Evolutionary conservation across 2,888 invertebrate genomes (phyloP).

Genomic region (Leptura quadrifasciata): DNA sequence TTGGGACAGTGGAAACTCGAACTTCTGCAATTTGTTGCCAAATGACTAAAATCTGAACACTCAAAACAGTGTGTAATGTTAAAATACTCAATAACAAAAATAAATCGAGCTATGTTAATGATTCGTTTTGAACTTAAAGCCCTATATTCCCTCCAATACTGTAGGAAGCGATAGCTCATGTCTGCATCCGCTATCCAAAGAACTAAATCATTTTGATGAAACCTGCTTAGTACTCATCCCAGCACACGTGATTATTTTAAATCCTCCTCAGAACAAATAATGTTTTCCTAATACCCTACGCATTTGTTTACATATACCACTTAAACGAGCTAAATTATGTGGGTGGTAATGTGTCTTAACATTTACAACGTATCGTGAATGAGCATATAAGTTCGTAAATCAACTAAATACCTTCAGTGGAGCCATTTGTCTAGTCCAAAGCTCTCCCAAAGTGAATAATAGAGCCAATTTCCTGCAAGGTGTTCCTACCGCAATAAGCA

Average conservation of each 20-base stretch:
- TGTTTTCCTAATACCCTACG: not conserved
- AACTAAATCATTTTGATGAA: no score
- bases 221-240: no score
- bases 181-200: no score
- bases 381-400: conserved; percentile 54
- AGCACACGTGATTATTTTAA: not conserved
- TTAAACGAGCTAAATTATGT: not conserved
- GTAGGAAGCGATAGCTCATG: no score
- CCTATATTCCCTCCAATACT: no score
- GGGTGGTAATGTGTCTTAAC: conserved; percentile 6
- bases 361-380: conserved; percentile 31
- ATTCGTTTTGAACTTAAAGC: no score
- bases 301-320: not conserved
- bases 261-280: not conserved
- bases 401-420: conserved; percentile 61
- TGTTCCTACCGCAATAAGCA: conserved; percentile 60
- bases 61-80: no score
- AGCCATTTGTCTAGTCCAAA: conserved; percentile 62
- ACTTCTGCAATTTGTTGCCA: no score
- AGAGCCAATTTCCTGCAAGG: conserved; percentile 65
- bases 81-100: no score
- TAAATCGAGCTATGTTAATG: no score
- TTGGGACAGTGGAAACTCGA: no score
- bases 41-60: no score
- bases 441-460: conserved; percentile 62